Evolutionary conservation across 1,140 invertebrate species (phyloP).

Genomic region (Caerostris extrusa): DNA sequence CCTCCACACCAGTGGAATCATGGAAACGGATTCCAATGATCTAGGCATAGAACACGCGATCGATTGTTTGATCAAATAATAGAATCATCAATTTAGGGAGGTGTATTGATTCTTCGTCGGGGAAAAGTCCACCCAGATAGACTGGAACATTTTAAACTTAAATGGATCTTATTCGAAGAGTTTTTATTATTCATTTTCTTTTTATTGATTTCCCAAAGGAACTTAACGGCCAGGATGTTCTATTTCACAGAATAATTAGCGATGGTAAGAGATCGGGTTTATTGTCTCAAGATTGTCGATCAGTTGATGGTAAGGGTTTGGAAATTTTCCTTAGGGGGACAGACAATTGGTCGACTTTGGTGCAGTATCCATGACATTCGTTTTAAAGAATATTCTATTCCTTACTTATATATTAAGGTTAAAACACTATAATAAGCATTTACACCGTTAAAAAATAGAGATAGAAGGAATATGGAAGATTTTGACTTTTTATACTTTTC

Average conservation of each 20-base stretch:
- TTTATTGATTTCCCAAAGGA: background rate
- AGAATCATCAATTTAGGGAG: conserved; percentile 64
- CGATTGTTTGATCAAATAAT: conserved; percentile 68
- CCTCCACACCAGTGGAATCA: background rate
- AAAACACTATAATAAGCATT: too few species aligned
- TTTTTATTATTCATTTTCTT: conserved; percentile 18
- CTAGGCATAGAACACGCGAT: conserved; percentile 10
- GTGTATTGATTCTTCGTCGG: conserved; percentile 33
- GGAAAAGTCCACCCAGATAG: background rate
- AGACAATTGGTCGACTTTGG: background rate
- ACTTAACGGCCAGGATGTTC: background rate
- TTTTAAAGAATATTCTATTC: background rate
- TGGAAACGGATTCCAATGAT: conserved; percentile 64
- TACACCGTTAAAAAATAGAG: too few species aligned
- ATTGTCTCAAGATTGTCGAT: background rate
- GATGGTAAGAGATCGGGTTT: background rate
- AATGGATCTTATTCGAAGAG: background rate
- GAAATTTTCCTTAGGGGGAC: conserved; percentile 46
- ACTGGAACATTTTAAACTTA: conserved; percentile 20
- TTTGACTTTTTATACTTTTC: background rate
- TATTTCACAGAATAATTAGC: background rate
- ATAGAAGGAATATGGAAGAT: too few species aligned
- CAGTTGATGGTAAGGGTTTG: background rate
- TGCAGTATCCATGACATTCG: background rate
- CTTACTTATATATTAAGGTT: too few species aligned